Evolutionary conservation across 2,888 invertebrate species (phyloP), one percentile per base, ranked within the genome.

Genomic region (Gnatocerus cornutus): DNA sequence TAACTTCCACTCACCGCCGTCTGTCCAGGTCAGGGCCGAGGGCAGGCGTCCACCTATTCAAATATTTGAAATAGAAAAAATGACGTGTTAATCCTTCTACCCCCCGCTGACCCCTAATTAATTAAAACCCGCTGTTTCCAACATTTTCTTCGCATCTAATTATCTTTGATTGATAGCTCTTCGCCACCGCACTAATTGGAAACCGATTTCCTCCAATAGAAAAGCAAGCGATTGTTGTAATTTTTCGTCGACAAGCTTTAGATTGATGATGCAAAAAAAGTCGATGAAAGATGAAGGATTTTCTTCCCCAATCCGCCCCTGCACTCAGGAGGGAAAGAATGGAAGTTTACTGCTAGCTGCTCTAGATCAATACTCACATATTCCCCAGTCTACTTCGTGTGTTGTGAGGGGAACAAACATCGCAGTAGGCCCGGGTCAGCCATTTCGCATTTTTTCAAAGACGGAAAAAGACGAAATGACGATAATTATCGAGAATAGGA

Each of bases 301-400:
- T 45, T 27, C 59, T 45, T 59, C 39, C 56, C 50, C 50, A 59
- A 58, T 69, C 52, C 53, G 64, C 69, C 61, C 33, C 59, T 69
- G 52, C 59, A 56, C 62, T 58, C 72, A 73, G 76, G 71, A 76
- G 78, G 79, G 78, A 80, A 81, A 81, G 81, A 81, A 81, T 81
- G 80, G 81, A 81, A 79, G 79, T 80, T 80, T 80, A 77, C 80
- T 78, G 79, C 79, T 76, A 74, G 77, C 76, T 76, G 77, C 78
- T 80, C 77, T 79, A 81, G 80, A 81, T 81, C 81, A 81, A 81
- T 81, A 81, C 80, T 79, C 80, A 80, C 80, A 81, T 79, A 80
- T 79, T 79, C 81, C 79, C 79, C 79, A 73, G 78, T 76, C 79
- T 78, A 76, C 71, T 73, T 71, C 73, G 74, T 72, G 77, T 77